Evolutionary conservation across 2,888 invertebrate species (phyloP), one percentile per base, ranked within the genome.

Genomic region (Caenorhabditis macrosperma): DNA sequence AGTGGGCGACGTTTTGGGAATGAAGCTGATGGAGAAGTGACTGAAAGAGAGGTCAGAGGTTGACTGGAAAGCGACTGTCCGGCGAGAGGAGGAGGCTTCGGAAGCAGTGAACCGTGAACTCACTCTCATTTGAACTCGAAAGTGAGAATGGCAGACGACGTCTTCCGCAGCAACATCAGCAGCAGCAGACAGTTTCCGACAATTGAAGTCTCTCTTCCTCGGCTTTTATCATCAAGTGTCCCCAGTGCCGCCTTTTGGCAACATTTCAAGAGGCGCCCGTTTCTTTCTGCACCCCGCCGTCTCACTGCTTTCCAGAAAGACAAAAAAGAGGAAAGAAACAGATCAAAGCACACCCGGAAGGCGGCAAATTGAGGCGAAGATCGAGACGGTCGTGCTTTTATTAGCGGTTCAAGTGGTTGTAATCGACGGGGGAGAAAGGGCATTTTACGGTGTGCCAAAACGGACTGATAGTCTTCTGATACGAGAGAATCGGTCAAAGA

Each of bases 191-290:
- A 38, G 60, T 44, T 54, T 52, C 41, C 55, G 54, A 71, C 61
- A 71, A 71, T 52, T 66, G 59, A 60, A 67, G 59, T 67, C 66
- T 75, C n/a, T n/a, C 59, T 30, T 52, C 50, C 38, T 33, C 41
- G 57, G 59, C 76, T 67, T 76, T 76, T 76, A 76, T 76, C 76
- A 76, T 76, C 76, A 76, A 76, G 76, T 76, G 75, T 55, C 44
- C 20, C 15, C 72, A 52, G 57, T 50, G 61, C 72, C 59, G 59
- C 54, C 66, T 61, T 75, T 67, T 76, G 60, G 76, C 76, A 76
- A 76, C 68, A 76, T 76, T 76, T 76, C 76, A 76, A 76, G 76
- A 76, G 76, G 76, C 48, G 59, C 38, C 66, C 46, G 35, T 22
- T 24, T 22, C 33, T 17, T 57, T 33, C 60, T 60, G 68, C 69